These are phyloP conservation scores for Oreochromis tanganicae DNA, from an alignment of 2,113 vertebrate genomes.

Conservation along the genomic window DNA sequence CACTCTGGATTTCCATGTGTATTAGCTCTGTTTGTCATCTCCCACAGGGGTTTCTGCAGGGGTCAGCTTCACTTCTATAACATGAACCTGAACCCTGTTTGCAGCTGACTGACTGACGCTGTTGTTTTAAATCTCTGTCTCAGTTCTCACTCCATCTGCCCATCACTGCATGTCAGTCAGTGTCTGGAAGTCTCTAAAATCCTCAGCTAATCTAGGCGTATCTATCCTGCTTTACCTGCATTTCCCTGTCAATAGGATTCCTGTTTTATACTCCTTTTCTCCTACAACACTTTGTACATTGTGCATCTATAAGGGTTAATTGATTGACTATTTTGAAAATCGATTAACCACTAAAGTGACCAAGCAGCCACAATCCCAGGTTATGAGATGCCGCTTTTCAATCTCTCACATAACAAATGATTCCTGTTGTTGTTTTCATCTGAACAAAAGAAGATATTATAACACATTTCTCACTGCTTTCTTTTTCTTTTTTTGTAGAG, in stretches of 20 bases:
- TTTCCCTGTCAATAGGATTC: neutral
- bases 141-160: neutral
- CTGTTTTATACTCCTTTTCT: neutral
- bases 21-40: neutral
- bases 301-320: neutral
- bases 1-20: constrained; percentile 39
- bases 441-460: neutral
- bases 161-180: neutral
- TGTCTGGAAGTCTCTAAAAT: neutral
- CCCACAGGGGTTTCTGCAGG: constrained; percentile 2
- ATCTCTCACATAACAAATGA: neutral
- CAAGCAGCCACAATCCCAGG: neutral
- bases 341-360: neutral
- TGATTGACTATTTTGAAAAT: neutral
- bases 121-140: neutral
- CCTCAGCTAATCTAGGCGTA: neutral
- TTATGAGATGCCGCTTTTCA: neutral
- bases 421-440: neutral
- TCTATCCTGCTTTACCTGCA: neutral
- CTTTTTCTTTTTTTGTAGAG: neutral
- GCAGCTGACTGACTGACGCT: neutral
- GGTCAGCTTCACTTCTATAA: constrained; percentile 16
- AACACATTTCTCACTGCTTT: neutral
- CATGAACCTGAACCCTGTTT: neutral
- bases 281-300: neutral